Conservation (phyloP, 2,797 vertebrate genomes). For the Petrocephalus schoutedeni region DNA sequence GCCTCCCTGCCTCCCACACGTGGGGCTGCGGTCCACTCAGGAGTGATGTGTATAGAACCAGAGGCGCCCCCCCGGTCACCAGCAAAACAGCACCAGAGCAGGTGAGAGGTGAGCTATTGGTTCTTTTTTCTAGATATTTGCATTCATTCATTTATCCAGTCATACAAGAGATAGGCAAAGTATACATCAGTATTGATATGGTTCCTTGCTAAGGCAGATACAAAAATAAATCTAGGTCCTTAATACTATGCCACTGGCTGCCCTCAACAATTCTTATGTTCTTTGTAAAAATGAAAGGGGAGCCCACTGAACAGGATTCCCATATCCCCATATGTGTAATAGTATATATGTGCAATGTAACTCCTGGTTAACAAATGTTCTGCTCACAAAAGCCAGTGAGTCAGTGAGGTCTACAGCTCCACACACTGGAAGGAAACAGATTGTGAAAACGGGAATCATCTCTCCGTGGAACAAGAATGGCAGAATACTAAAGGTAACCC, state of each 20-base stretch:
- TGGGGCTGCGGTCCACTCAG: not conserved
- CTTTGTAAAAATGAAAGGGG: not conserved
- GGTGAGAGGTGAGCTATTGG: conserved; percentile 16
- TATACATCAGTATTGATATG: not conserved
- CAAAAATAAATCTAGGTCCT: not conserved
- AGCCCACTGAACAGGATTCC: not conserved
- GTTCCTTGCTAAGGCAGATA: not conserved
- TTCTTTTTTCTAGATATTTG: not conserved
- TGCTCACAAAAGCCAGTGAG: not conserved
- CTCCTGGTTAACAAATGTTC: conserved; percentile 12
- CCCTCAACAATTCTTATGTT: not conserved
- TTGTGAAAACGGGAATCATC: not conserved
- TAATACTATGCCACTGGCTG: not conserved
- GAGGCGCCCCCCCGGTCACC: not conserved
- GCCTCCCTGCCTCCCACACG: not conserved
- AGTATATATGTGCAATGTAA: not conserved
- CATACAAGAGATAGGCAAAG: not conserved
- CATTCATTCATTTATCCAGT: not conserved
- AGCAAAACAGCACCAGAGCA: not conserved
- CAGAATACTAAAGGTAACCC: conserved; percentile 30
- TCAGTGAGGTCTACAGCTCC: not conserved
- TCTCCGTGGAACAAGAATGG: not conserved
- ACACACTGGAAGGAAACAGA: not conserved
- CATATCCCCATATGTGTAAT: not conserved
- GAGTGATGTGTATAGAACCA: not conserved